These are phyloP conservation scores for Drosophila kambysellisi DNA, from an alignment of 2,888 invertebrate species.

Conservation along the genomic window DNA sequence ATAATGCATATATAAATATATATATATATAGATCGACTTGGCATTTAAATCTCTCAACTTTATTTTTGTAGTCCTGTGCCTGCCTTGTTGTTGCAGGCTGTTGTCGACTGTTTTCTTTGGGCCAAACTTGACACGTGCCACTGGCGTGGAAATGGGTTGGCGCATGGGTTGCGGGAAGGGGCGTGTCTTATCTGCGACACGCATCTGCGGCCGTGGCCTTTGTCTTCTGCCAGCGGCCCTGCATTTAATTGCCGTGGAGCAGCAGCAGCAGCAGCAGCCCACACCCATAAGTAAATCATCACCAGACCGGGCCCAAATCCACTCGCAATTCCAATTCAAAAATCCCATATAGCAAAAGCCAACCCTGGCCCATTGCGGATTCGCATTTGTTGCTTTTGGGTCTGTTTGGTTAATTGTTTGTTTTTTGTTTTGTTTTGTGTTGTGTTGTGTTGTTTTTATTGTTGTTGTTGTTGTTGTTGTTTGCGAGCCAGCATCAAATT, in stretches of 20 bases:
- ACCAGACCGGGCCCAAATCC: slow-evolving; percentile 13
- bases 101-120: slow-evolving; percentile 31
- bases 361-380: slow-evolving; percentile 12
- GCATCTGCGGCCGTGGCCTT: slow-evolving; percentile 43
- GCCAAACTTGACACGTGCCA: slow-evolving; percentile 53
- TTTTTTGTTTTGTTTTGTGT: slow-evolving; percentile 5
- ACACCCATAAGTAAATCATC: slow-evolving; percentile 16
- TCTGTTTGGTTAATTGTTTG: slow-evolving; percentile 45
- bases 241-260: slow-evolving; percentile 58
- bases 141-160: neutral
- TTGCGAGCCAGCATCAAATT: slow-evolving; percentile 36
- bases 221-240: slow-evolving; percentile 49
- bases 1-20: neutral
- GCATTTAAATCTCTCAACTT: too few species aligned
- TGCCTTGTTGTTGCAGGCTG: slow-evolving; percentile 1
- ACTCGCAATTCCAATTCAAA: slow-evolving; percentile 18
- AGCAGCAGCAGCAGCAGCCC: slow-evolving; percentile 25
- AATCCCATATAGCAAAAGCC: slow-evolving; percentile 1
- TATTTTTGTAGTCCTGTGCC: neutral
- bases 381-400: slow-evolving; percentile 26
- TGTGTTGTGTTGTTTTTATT: slow-evolving; percentile 1
- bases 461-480: neutral
- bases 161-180: neutral
- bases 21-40: neutral
- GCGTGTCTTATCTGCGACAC: slow-evolving; percentile 44